phyloP scores from a whole-genome alignment of 2,797 vertebrate genomes.

The Coccyzus lansbergi region DNA sequence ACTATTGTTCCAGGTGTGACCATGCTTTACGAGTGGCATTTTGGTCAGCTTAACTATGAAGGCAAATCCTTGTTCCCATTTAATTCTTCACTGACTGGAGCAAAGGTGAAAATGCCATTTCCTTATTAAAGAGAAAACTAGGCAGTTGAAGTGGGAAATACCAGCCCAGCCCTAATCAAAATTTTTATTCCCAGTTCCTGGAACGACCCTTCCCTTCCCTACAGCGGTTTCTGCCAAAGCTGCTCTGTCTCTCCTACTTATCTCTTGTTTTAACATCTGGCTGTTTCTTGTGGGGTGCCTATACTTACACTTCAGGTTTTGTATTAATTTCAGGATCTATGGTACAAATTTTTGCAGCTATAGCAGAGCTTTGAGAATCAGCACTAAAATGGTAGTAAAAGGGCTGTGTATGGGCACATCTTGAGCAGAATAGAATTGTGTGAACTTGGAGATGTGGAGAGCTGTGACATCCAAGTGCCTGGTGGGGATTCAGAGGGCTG shows the following conservation, averaged over 20 bases:
- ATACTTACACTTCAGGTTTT: neutral
- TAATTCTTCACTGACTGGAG: neutral
- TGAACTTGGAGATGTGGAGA: neutral
- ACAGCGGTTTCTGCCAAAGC: constrained; percentile 60
- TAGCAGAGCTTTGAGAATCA: neutral
- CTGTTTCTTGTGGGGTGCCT: neutral
- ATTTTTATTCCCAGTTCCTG: constrained; percentile 61
- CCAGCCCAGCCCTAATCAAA: constrained; percentile 68
- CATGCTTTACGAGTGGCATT: neutral
- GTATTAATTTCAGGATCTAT: neutral
- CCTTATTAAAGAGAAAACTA: constrained; percentile 49
- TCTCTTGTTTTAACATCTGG: constrained; percentile 38
- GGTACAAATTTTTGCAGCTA: neutral
- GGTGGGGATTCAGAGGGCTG: neutral
- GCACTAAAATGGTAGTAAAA: neutral
- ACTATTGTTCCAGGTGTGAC: neutral
- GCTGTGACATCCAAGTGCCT: neutral
- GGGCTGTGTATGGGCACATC: neutral
- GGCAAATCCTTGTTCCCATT: neutral
- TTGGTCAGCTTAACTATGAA: neutral
- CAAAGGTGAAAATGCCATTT: constrained; percentile 48
- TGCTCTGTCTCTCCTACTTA: constrained; percentile 4
- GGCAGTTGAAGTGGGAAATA: constrained; percentile 69
- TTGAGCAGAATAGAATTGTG: neutral
- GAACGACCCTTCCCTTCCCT: constrained; percentile 72